Conservation (phyloP, 2,888 invertebrate genomes). For the Ichneumon xanthorius region DNA sequence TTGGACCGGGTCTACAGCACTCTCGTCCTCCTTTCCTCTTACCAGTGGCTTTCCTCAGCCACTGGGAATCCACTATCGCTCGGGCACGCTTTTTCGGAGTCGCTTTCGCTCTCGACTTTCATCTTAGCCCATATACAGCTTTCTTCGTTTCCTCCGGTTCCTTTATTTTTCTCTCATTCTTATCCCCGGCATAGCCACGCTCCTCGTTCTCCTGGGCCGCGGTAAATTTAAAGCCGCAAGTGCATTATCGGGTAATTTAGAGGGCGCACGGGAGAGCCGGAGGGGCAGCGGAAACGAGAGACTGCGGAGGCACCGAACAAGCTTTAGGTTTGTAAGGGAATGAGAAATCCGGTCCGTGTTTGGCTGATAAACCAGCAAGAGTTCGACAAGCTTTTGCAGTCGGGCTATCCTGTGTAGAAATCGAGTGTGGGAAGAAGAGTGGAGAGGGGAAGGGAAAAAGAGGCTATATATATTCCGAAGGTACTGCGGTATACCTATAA, state of each 20-base stretch:
- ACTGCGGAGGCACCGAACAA: constrained; percentile 54
- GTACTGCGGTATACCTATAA: constrained; percentile 1
- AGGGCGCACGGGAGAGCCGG: constrained; percentile 68
- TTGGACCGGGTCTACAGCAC: constrained; percentile 41
- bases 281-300: constrained; percentile 64
- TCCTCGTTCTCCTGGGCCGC: constrained; percentile 57
- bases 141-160: constrained; percentile 43
- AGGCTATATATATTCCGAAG: not conserved
- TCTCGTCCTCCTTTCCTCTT: constrained; percentile 40
- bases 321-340: constrained; percentile 48
- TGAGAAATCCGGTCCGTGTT: constrained; percentile 13
- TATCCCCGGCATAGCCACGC: constrained; percentile 44
- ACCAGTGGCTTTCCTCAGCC: constrained; percentile 17
- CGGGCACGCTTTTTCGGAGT: constrained; percentile 23
- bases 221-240: constrained; percentile 76
- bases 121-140: constrained; percentile 39
- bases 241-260: constrained; percentile 79
- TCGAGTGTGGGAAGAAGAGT: constrained; percentile 10
- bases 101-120: constrained; percentile 32
- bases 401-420: constrained; percentile 12
- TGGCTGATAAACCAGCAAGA: constrained; percentile 47
- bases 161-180: constrained; percentile 53
- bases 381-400: constrained; percentile 34
- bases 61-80: constrained; percentile 63
- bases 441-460: constrained; percentile 9